Percentiles rank a stretch among this genome's conserved stretches.
phyloP scores from a whole-genome alignment of 2,113 vertebrate species.

The Vicugna pacos region DNA sequence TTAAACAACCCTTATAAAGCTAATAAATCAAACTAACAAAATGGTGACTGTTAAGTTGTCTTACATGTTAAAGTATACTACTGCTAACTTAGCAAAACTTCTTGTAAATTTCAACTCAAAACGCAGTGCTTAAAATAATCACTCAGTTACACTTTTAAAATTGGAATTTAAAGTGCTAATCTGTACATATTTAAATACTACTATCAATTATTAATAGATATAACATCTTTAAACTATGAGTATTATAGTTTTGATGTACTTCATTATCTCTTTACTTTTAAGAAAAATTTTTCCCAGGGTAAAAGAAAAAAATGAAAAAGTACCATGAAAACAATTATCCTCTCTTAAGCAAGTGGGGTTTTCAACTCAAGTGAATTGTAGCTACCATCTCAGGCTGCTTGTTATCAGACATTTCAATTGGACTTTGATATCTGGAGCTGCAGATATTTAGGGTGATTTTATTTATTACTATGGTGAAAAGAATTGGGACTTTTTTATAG shows the following conservation, averaged over 20 bases:
- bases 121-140: background rate
- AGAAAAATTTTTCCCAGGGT: background rate
- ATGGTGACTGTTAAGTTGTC: background rate
- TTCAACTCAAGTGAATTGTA: background rate
- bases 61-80: background rate
- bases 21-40: slow-evolving; percentile 57
- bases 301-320: background rate
- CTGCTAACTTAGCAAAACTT: background rate
- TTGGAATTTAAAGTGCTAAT: background rate
- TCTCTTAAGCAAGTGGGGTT: background rate
- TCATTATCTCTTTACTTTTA: background rate
- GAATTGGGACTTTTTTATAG: background rate
- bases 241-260: background rate
- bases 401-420: background rate
- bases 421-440: background rate
- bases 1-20: slow-evolving; percentile 36
- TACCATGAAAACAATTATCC: background rate
- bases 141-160: slow-evolving; percentile 18
- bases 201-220: background rate
- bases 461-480: background rate
- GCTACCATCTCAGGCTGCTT: background rate
- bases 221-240: background rate
- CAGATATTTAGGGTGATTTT: background rate
- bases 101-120: slow-evolving; percentile 4
- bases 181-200: background rate